phyloP scores from a whole-genome alignment of 1,140 invertebrate species.

The Eubasilissa regina region DNA sequence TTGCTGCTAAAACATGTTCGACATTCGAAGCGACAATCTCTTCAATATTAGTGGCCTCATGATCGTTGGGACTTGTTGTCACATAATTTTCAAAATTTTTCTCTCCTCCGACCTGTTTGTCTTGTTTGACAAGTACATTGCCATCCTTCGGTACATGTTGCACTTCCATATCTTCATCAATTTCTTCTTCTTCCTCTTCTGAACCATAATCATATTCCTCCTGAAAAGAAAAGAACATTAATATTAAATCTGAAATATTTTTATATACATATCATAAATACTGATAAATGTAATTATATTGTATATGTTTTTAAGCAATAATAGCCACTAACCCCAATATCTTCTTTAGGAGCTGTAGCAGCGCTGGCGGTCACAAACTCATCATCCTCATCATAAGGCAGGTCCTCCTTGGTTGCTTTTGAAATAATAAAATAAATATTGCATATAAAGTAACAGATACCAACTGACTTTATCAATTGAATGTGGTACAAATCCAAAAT shows the following conservation, averaged over 20 bases:
- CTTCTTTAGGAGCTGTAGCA: slow-evolving; percentile 63
- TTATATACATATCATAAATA: neutral
- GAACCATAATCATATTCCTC: slow-evolving; percentile 44
- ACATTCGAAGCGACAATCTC: neutral
- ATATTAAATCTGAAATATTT: neutral
- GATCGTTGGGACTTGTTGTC: neutral
- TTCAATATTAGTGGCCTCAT: slow-evolving; percentile 9
- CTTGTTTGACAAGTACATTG: neutral
- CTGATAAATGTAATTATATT: too few species aligned
- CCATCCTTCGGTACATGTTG: neutral
- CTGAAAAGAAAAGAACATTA: slow-evolving; percentile 4
- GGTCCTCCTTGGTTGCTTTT: slow-evolving; percentile 59
- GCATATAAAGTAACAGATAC: too few species aligned
- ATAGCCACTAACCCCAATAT: neutral
- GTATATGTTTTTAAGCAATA: too few species aligned
- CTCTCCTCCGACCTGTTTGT: neutral
- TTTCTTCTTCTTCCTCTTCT: slow-evolving; percentile 51
- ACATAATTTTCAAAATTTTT: neutral
- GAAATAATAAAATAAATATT: neutral
- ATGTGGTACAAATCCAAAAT: too few species aligned
- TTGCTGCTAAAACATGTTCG: neutral
- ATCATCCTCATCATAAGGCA: slow-evolving; percentile 65
- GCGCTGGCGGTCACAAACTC: slow-evolving; percentile 68
- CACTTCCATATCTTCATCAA: slow-evolving; percentile 41
- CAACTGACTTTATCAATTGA: too few species aligned